A percentile compares a stretch with the other conserved stretches of the same genome.
phyloP scores from a whole-genome alignment of 1,140 invertebrate species.

The Archegozetes longisetosus region DNA sequence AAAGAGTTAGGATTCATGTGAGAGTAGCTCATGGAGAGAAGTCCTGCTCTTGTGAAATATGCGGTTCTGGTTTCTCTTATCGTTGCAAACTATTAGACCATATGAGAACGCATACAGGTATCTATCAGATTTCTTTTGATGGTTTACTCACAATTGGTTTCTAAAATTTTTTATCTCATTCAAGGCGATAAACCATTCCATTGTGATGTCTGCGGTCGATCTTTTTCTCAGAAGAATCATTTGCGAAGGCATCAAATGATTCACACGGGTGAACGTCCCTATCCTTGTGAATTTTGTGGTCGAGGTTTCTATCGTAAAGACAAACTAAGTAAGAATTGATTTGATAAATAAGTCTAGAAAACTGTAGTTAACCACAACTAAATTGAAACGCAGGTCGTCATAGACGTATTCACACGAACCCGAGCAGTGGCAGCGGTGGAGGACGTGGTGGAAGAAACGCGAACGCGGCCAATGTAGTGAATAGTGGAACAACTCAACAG shows the following conservation, averaged over 20 bases:
- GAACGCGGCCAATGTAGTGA: not conserved
- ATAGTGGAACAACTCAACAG: not conserved
- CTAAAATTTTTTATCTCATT: not conserved
- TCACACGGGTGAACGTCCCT: conserved; percentile 76
- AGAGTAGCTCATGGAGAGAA: conserved; percentile 23
- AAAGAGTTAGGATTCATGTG: conserved; percentile 23
- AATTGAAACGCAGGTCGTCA: conserved; percentile 14
- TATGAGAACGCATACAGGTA: conserved; percentile 23
- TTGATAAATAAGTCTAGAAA: not conserved
- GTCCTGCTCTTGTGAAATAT: conserved; percentile 23
- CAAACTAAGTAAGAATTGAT: conserved; percentile 36
- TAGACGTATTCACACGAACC: conserved; percentile 16
- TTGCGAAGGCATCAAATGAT: conserved; percentile 35
- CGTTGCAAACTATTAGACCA: conserved; percentile 24
- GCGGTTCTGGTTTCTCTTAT: conserved; percentile 24
- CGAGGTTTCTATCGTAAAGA: conserved; percentile 80
- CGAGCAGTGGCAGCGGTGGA: not conserved
- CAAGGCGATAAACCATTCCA: conserved; percentile 25
- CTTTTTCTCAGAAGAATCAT: conserved; percentile 26
- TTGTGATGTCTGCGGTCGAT: conserved; percentile 24
- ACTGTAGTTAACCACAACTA: not conserved
- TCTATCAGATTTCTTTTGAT: not conserved
- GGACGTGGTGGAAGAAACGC: not conserved
- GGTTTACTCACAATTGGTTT: not conserved
- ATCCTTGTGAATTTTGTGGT: conserved; percentile 65